A percentile compares a stretch with the other conserved stretches of the same genome.
phyloP scores from a whole-genome alignment of 2,113 vertebrate species.

The Melanotaenia duboulayi region DNA sequence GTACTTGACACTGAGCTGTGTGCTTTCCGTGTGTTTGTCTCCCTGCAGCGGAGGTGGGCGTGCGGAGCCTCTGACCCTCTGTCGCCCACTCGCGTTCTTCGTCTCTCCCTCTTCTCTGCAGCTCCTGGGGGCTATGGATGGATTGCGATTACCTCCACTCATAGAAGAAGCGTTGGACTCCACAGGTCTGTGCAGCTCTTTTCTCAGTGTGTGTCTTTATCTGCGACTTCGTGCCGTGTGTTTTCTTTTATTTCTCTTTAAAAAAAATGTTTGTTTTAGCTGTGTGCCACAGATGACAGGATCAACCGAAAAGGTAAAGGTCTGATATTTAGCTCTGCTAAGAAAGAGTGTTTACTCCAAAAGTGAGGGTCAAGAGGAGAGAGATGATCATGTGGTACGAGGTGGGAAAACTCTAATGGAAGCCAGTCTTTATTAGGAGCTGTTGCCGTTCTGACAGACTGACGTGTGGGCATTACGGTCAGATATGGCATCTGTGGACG shows the following conservation, averaged over 20 bases:
- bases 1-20: conserved; percentile 47
- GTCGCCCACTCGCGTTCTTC: conserved; percentile 65
- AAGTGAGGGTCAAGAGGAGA: conserved; percentile 23
- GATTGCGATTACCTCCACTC: conserved; percentile 82
- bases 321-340: conserved; percentile 21
- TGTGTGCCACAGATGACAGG: conserved; percentile 32
- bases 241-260: background rate
- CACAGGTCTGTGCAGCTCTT: conserved; percentile 76
- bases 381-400: conserved; percentile 51
- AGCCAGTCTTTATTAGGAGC: conserved; percentile 40
- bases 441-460: conserved; percentile 31
- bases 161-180: conserved; percentile 82
- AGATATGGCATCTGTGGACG: conserved; percentile 53
- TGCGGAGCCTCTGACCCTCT: conserved; percentile 77
- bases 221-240: conserved; percentile 12
- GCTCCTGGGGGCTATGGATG: conserved; percentile 78
- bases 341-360: conserved; percentile 37
- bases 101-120: conserved; percentile 56
- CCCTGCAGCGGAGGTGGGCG: conserved; percentile 75
- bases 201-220: conserved; percentile 29
- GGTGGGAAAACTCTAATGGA: conserved; percentile 40
- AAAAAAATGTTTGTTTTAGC: conserved; percentile 47
- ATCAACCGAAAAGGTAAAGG: conserved; percentile 18
- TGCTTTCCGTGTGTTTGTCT: conserved; percentile 46
- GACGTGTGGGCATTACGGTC: conserved; percentile 37